Percentiles rank a stretch among this genome's conserved stretches.
Conservation (phyloP, 2,797 vertebrate species). For the Sphenopsis melanotis region DNA sequence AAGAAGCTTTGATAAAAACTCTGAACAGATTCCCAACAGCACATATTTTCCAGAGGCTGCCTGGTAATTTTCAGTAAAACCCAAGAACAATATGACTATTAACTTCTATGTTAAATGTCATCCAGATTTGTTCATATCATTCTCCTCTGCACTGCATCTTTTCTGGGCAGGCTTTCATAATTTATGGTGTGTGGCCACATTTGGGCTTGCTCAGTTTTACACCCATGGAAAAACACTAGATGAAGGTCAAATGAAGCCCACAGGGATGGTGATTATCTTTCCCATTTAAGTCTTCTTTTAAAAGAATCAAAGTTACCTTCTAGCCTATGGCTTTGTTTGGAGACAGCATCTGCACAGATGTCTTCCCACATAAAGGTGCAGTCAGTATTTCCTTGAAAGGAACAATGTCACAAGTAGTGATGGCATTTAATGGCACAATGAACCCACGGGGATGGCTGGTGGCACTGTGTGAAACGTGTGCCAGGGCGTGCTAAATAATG, state of each 20-base stretch:
- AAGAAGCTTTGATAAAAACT: conserved; percentile 48
- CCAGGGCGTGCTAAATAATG: fast-evolving
- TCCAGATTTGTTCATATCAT: conserved; percentile 20
- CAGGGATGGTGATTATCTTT: background rate
- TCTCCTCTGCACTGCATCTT: background rate
- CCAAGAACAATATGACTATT: conserved; percentile 45
- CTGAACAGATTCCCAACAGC: background rate
- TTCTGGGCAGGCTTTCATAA: background rate
- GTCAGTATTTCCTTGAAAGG: background rate
- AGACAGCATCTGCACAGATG: background rate
- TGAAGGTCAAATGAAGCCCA: background rate
- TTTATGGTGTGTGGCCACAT: background rate
- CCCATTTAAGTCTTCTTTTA: background rate
- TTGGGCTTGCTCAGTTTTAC: background rate
- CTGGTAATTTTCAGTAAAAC: conserved; percentile 38
- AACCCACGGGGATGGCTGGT: background rate
- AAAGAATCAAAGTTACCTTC: background rate
- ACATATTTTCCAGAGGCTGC: conserved; percentile 34
- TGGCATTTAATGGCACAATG: background rate
- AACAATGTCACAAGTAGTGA: background rate
- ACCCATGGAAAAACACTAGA: background rate
- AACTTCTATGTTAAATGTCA: conserved; percentile 44
- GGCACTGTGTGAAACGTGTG: background rate
- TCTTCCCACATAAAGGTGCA: background rate
- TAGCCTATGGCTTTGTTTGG: background rate